A percentile compares a stretch with the other conserved stretches of the same genome.
phyloP scores from a whole-genome alignment of 2,888 invertebrate genomes.

The Stomorhina lunata region DNA sequence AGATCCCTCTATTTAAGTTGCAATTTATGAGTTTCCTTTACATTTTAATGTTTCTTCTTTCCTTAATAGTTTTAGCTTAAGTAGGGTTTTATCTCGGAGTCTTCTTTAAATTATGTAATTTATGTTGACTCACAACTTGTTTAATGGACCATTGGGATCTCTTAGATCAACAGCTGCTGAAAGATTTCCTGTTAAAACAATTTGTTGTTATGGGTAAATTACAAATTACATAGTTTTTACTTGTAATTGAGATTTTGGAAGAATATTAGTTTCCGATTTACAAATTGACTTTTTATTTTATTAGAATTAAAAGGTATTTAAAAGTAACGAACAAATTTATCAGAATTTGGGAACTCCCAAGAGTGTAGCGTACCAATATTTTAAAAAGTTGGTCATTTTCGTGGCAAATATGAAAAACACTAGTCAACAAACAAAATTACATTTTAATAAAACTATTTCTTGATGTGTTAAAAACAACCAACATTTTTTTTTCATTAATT shows the following conservation, averaged over 20 bases:
- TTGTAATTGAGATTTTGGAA: neutral
- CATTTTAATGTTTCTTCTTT: neutral
- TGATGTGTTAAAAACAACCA: no score
- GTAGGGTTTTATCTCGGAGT: conserved; percentile 1
- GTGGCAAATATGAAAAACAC: no score
- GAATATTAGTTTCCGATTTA: neutral
- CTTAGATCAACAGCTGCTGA: conserved; percentile 51
- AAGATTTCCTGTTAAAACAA: conserved; percentile 44
- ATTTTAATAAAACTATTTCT: no score
- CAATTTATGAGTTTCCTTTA: conserved; percentile 47
- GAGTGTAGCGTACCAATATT: no score
- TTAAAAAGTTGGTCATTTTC: no score
- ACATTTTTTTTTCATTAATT: no score
- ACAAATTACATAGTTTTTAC: conserved; percentile 6
- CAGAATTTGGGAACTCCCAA: no score
- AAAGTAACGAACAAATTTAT: no score
- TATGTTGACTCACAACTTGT: conserved; percentile 8
- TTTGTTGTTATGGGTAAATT: conserved; percentile 37
- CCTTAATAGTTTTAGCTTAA: neutral
- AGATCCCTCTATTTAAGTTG: conserved; percentile 1
- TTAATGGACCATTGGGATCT: conserved; percentile 59
- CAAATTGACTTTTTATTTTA: neutral
- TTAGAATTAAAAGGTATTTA: neutral
- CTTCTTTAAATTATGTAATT: conserved; percentile 18
- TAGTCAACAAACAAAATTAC: no score